Percentiles rank a stretch among this genome's conserved stretches.
Evolutionary conservation across 2,888 invertebrate genomes (phyloP).

Genomic region (Scaptomyza flava): DNA sequence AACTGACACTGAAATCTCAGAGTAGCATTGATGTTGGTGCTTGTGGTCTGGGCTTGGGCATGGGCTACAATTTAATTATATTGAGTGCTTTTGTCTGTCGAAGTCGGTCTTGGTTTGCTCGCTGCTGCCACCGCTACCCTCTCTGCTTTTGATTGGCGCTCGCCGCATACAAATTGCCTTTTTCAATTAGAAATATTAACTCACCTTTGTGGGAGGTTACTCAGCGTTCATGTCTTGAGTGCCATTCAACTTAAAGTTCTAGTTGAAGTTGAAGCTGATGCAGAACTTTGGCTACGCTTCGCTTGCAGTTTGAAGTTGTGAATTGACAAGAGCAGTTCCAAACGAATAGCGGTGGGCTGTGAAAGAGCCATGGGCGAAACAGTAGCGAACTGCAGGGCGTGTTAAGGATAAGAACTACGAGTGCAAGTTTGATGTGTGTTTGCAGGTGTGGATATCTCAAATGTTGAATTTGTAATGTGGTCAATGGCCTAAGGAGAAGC

Average conservation of each 20-base stretch:
- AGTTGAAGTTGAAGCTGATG: slow-evolving; percentile 53
- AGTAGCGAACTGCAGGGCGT: slow-evolving; percentile 15
- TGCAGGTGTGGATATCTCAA: slow-evolving; percentile 18
- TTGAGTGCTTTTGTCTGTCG: slow-evolving; percentile 76
- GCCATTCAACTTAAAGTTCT: slow-evolving; percentile 26
- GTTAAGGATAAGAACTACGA: not conserved
- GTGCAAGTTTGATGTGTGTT: slow-evolving; percentile 1
- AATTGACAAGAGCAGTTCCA: slow-evolving; percentile 39
- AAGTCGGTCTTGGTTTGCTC: slow-evolving; percentile 10
- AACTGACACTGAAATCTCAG: slow-evolving; percentile 44
- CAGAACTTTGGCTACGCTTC: slow-evolving; percentile 61
- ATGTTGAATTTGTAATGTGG: slow-evolving; percentile 32
- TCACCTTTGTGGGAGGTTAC: slow-evolving; percentile 44
- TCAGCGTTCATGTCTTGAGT: slow-evolving; percentile 31
- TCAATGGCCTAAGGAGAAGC: slow-evolving; percentile 26
- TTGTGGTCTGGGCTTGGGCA: slow-evolving; percentile 22
- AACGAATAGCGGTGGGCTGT: not conserved
- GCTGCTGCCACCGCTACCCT: slow-evolving; percentile 11
- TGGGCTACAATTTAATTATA: slow-evolving; percentile 70
- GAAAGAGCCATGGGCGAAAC: slow-evolving; percentile 4
- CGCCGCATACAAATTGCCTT: slow-evolving; percentile 74
- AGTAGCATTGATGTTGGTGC: slow-evolving; percentile 5
- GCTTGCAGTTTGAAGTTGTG: slow-evolving; percentile 46
- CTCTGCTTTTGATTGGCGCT: slow-evolving; percentile 42
- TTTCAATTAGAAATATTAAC: slow-evolving; percentile 77